A percentile compares a stretch with the other conserved stretches of the same genome.
Evolutionary conservation across 92 coral and sea anemone genomes (phyloP).

Genomic region (Parazoanthus darwini): DNA sequence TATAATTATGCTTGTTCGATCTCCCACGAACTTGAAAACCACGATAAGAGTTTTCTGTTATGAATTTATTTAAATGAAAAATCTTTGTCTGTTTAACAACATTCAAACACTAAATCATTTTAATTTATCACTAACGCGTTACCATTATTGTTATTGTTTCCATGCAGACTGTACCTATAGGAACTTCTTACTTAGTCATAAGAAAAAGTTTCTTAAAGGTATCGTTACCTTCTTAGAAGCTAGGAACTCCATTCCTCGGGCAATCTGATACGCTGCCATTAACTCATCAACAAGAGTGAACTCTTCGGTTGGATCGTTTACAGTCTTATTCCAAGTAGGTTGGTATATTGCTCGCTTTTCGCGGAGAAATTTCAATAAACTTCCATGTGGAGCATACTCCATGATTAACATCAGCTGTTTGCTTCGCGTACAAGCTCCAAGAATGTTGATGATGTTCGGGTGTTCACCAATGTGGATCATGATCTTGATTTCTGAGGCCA

Average conservation of each 20-base stretch:
- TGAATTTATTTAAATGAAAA: too few species aligned
- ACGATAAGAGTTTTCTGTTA: too few species aligned
- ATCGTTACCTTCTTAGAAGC: slow-evolving; percentile 71
- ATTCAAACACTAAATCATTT: too few species aligned
- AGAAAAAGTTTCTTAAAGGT: not conserved
- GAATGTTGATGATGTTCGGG: slow-evolving; percentile 84
- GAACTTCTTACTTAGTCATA: too few species aligned
- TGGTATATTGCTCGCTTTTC: slow-evolving; percentile 69
- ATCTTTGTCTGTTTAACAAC: too few species aligned
- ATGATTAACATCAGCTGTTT: slow-evolving; percentile 78
- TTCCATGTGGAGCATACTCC: slow-evolving; percentile 91
- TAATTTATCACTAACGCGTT: too few species aligned
- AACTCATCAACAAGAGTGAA: slow-evolving; percentile 82
- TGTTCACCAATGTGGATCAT: slow-evolving; percentile 89
- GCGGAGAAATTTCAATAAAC: slow-evolving; percentile 75
- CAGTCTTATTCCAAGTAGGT: slow-evolving; percentile 71
- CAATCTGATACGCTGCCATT: slow-evolving; percentile 76
- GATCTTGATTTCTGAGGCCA: slow-evolving; percentile 88
- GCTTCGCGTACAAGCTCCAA: slow-evolving; percentile 91
- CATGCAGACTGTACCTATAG: not conserved
- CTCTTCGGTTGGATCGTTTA: slow-evolving; percentile 74
- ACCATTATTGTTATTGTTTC: too few species aligned
- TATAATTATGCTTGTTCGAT: too few species aligned
- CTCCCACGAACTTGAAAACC: too few species aligned
- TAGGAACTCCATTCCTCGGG: slow-evolving; percentile 85